These are phyloP conservation scores for Parapsyche elsis DNA, from an alignment of 1,140 invertebrate genomes.

Conservation along the genomic window DNA sequence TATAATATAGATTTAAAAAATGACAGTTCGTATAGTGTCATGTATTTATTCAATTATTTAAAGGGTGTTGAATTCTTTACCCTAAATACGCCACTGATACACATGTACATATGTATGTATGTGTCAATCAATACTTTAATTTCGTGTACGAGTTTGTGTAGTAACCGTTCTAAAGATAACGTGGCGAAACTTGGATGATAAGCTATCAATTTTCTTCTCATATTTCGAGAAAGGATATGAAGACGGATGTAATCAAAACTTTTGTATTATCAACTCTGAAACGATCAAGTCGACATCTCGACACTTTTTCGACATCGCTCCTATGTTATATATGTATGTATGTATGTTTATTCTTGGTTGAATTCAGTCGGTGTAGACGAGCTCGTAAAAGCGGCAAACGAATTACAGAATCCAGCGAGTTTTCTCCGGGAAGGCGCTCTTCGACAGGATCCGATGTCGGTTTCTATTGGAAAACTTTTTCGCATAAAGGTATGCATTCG, in stretches of 20 bases:
- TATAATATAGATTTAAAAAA: too few relatives aligned
- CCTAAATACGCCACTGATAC: too few relatives aligned
- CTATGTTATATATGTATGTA: too few relatives aligned
- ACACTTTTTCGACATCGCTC: slow-evolving; percentile 28
- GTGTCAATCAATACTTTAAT: too few relatives aligned
- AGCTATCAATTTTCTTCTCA: slow-evolving; percentile 10
- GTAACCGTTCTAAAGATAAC: not conserved
- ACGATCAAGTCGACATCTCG: not conserved
- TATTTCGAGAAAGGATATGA: not conserved
- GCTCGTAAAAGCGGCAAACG: slow-evolving; percentile 49
- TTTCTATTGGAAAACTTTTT: slow-evolving; percentile 55
- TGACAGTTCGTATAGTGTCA: too few relatives aligned
- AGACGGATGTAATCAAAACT: slow-evolving; percentile 15
- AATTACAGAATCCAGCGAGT: slow-evolving; percentile 48
- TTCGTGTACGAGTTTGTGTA: not conserved
- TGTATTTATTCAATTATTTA: too few relatives aligned
- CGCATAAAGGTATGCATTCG: slow-evolving; percentile 55
- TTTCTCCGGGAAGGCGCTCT: slow-evolving; percentile 30
- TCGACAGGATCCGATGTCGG: slow-evolving; percentile 27
- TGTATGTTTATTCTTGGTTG: not conserved
- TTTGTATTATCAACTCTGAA: slow-evolving; percentile 8
- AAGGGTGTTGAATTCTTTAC: too few relatives aligned
- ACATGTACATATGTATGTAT: too few relatives aligned
- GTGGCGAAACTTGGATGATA: not conserved
- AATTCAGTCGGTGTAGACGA: slow-evolving; percentile 10